Conservation (phyloP, 2,888 invertebrate genomes). For the Athripsodes cinereus region DNA sequence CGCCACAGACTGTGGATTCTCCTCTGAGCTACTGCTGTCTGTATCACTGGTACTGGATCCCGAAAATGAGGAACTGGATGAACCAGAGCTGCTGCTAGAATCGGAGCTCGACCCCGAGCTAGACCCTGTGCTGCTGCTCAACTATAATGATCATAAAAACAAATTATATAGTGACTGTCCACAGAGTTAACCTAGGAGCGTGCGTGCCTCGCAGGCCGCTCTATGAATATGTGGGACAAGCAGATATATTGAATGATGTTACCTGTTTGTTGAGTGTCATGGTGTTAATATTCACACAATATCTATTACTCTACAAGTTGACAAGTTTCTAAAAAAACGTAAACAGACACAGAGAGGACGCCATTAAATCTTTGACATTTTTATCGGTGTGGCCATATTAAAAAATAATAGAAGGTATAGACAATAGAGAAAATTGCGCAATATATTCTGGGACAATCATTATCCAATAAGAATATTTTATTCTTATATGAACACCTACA, state of each 20-base stretch:
- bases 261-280: constrained; percentile 29
- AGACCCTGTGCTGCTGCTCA: constrained; percentile 54
- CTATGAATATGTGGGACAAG: neutral
- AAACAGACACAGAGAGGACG: constrained; percentile 27
- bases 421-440: too few species aligned
- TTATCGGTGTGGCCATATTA: constrained; percentile 22
- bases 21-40: constrained; percentile 27
- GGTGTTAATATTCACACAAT: constrained; percentile 20
- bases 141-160: constrained; percentile 33
- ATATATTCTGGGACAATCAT: too few species aligned
- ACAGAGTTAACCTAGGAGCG: constrained; percentile 22
- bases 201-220: constrained; percentile 5
- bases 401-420: too few species aligned
- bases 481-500: too few species aligned
- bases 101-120: constrained; percentile 63
- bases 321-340: constrained; percentile 27
- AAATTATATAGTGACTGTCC: constrained; percentile 14
- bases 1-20: constrained; percentile 13
- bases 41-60: constrained; percentile 42
- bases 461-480: too few species aligned
- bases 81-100: constrained; percentile 62
- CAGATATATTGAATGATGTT: constrained; percentile 8
- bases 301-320: constrained; percentile 15
- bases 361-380: constrained; percentile 28
- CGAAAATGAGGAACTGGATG: constrained; percentile 63